A percentile compares a stretch with the other conserved stretches of the same genome.
phyloP scores from a whole-genome alignment of 37 sponge, comb jelly and placozoan species.

The Geodia barretti region DNA sequence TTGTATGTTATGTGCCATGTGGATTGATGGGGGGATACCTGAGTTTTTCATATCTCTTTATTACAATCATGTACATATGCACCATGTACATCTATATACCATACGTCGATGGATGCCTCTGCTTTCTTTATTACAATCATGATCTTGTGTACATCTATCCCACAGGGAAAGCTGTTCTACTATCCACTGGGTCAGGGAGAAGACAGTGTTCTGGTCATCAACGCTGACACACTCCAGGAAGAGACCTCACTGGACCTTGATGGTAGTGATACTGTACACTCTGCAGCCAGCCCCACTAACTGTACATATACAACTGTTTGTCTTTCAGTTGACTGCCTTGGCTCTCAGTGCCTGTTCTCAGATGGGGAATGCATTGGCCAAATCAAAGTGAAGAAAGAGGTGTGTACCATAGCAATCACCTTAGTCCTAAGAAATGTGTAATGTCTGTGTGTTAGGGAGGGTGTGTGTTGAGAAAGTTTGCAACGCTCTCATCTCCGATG shows the following conservation, averaged over 20 bases:
- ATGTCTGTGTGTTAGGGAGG: slow-evolving; percentile 51
- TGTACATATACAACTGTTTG: neutral
- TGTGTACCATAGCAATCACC: neutral
- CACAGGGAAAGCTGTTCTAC: slow-evolving; percentile 66
- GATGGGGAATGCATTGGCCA: slow-evolving; percentile 58
- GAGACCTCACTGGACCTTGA: slow-evolving; percentile 43
- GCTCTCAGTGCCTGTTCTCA: slow-evolving; percentile 62
- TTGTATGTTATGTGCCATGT: too few relatives aligned
- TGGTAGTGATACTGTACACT: too few relatives aligned
- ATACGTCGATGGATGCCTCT: too few relatives aligned
- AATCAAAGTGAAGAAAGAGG: slow-evolving; percentile 73
- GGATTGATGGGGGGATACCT: too few relatives aligned
- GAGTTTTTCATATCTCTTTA: too few relatives aligned
- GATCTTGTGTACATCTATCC: too few relatives aligned
- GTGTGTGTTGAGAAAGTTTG: slow-evolving; percentile 54
- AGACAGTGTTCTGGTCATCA: slow-evolving; percentile 46
- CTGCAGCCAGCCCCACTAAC: neutral
- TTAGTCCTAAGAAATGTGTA: neutral
- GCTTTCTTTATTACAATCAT: neutral
- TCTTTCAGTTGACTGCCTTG: slow-evolving; percentile 56
- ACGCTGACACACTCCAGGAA: slow-evolving; percentile 51
- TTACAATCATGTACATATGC: neutral
- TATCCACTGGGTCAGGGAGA: slow-evolving; percentile 45
- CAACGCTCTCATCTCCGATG: slow-evolving; percentile 50
- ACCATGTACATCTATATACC: neutral